Percentiles rank a stretch among this genome's conserved stretches.
These are phyloP conservation scores for Spea bombifrons DNA, from an alignment of 2,113 vertebrate species.

Conservation along the genomic window DNA sequence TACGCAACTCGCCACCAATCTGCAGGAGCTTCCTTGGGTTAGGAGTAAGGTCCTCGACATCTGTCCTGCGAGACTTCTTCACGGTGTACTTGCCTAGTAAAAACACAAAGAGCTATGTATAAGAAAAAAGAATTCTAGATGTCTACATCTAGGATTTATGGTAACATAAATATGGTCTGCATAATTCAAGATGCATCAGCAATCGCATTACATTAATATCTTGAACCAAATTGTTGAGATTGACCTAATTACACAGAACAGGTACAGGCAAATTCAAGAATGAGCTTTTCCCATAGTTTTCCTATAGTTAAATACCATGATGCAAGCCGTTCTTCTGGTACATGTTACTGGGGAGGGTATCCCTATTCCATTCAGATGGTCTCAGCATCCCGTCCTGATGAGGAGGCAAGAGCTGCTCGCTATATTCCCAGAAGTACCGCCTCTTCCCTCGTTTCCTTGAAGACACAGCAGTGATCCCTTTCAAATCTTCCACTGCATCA, in stretches of 20 bases:
- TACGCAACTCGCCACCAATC: conserved; percentile 92
- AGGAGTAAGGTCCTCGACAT: conserved; percentile 95
- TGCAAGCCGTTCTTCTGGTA: conserved; percentile 96
- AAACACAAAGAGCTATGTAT: conserved; percentile 8
- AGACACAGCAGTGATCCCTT: conserved; percentile 86
- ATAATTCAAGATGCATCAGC: too few species aligned
- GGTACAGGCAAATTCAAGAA: too few species aligned
- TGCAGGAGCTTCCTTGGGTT: conserved; percentile 94
- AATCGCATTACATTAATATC: background rate
- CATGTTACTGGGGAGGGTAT: conserved; percentile 95
- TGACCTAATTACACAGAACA: too few species aligned
- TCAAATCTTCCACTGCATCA: conserved; percentile 87
- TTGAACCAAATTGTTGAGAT: background rate
- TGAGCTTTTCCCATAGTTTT: background rate
- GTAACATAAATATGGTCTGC: too few species aligned
- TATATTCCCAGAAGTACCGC: conserved; percentile 98
- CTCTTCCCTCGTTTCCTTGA: conserved; percentile 91
- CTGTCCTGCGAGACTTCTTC: conserved; percentile 95
- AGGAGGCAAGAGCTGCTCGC: conserved; percentile 86
- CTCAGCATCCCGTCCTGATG: conserved; percentile 93
- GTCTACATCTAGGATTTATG: too few species aligned
- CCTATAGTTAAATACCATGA: conserved; percentile 66
- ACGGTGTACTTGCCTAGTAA: conserved; percentile 87
- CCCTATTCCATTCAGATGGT: conserved; percentile 91
- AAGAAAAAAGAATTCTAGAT: too few species aligned